Conservation (phyloP, 2,888 invertebrate species). For the Hirtodrosophila cameraria region DNA sequence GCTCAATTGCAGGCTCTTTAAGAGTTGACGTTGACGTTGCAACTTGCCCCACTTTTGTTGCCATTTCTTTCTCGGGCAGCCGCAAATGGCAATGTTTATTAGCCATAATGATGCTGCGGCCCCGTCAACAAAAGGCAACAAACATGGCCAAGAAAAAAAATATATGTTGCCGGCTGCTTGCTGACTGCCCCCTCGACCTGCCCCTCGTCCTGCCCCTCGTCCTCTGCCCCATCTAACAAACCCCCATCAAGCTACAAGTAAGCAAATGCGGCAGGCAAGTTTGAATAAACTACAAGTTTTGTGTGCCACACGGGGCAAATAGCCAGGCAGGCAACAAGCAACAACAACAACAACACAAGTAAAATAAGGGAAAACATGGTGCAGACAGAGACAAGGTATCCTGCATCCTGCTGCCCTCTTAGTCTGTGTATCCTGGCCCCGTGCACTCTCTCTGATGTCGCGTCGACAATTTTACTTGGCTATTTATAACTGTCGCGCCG, state of each 20-base stretch:
- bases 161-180: slow-evolving; percentile 55
- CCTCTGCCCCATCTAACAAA: slow-evolving; percentile 36
- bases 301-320: slow-evolving; percentile 50
- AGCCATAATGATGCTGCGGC: slow-evolving; percentile 76
- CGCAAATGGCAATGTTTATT: slow-evolving; percentile 77
- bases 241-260: too few relatives aligned
- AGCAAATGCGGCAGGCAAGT: slow-evolving; percentile 47
- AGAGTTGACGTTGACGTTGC: slow-evolving; percentile 17
- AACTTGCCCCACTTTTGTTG: slow-evolving; percentile 42
- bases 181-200: slow-evolving; percentile 2
- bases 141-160: slow-evolving; percentile 44
- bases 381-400: slow-evolving; percentile 56
- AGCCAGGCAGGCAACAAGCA: slow-evolving; percentile 30
- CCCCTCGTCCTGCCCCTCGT: slow-evolving; percentile 6
- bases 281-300: slow-evolving; percentile 74
- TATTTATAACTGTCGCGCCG: slow-evolving; percentile 75
- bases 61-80: slow-evolving; percentile 54
- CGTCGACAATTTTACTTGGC: slow-evolving; percentile 71
- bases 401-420: slow-evolving; percentile 28
- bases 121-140: slow-evolving; percentile 49
- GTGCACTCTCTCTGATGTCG: slow-evolving; percentile 27
- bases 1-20: slow-evolving; percentile 7
- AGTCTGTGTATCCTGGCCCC: slow-evolving; percentile 18
- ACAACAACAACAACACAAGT: slow-evolving; percentile 18
- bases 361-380: slow-evolving; percentile 1